phyloP scores from a whole-genome alignment of 2,797 vertebrate species.

The Schizopygopsis pylzovi region DNA sequence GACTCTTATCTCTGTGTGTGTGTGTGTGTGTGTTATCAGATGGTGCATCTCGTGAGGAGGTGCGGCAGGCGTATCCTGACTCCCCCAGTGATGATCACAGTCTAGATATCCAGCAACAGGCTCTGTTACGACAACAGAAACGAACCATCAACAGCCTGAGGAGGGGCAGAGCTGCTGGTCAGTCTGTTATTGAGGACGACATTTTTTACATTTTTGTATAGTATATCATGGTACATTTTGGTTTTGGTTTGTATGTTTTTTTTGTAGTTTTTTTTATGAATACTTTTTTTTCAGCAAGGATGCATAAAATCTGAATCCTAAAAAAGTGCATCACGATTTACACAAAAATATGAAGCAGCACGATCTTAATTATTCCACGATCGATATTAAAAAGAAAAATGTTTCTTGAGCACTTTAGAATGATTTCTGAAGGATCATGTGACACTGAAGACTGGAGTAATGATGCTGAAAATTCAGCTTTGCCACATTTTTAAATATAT shows the following conservation, averaged over 20 bases:
- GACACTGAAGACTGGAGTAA: background rate
- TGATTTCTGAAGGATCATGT: background rate
- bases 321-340: background rate
- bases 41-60: constrained; percentile 78
- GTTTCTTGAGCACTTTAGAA: background rate
- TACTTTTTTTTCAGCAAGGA: background rate
- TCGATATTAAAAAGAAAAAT: background rate
- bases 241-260: background rate
- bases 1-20: background rate
- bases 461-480: background rate
- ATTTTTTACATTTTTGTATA: background rate
- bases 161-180: constrained; percentile 66
- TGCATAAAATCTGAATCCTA: background rate
- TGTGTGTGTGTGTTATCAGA: constrained; percentile 68
- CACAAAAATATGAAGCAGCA: background rate
- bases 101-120: constrained; percentile 90
- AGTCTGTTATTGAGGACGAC: constrained; percentile 25
- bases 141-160: constrained; percentile 79
- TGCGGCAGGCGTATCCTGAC: constrained; percentile 81
- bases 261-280: background rate
- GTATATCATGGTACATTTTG: background rate
- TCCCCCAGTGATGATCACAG: constrained; percentile 81
- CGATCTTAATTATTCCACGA: background rate
- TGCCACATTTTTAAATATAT: background rate
- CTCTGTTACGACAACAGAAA: constrained; percentile 84